Evolutionary conservation across 2,888 invertebrate species (phyloP).

Genomic region (Chalcosyrphus nemorum): DNA sequence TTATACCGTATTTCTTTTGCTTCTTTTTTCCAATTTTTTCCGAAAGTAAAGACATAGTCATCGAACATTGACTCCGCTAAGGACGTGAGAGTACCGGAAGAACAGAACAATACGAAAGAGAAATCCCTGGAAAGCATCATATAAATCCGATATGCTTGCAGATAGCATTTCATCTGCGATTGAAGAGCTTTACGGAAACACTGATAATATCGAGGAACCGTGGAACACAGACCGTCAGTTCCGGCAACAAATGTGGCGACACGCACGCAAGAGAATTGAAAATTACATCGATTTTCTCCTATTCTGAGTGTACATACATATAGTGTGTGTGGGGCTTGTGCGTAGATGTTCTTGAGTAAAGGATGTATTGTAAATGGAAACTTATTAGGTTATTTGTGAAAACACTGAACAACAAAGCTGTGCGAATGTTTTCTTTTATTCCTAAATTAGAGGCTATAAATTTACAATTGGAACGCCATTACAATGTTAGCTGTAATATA

Average conservation of each 20-base stretch:
- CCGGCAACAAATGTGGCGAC: constrained; percentile 55
- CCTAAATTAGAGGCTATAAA: constrained; percentile 1
- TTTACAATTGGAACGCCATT: constrained; percentile 15
- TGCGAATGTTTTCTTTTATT: constrained; percentile 6
- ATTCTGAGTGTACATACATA: not conserved
- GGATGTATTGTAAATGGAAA: not conserved
- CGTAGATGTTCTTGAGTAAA: not conserved
- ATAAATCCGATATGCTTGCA: constrained; percentile 62
- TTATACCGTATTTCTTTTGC: constrained; percentile 34
- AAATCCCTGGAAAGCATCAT: constrained; percentile 43
- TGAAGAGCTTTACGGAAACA: constrained; percentile 53
- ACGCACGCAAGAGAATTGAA: constrained; percentile 53
- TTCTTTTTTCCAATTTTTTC: constrained; percentile 23
- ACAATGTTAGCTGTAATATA: not conserved
- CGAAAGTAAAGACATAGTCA: constrained; percentile 40
- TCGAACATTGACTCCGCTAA: constrained; percentile 31
- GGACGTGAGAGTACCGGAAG: constrained; percentile 29
- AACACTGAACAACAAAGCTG: not conserved
- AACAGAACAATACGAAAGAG: constrained; percentile 45
- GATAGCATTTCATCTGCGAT: constrained; percentile 64
- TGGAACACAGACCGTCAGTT: constrained; percentile 12
- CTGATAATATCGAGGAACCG: constrained; percentile 36
- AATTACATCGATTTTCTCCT: constrained; percentile 33
- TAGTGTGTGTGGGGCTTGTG: not conserved
- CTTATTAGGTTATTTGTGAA: not conserved